Evolutionary conservation across 2,797 vertebrate species (phyloP).

Genomic region (Anableps anableps): DNA sequence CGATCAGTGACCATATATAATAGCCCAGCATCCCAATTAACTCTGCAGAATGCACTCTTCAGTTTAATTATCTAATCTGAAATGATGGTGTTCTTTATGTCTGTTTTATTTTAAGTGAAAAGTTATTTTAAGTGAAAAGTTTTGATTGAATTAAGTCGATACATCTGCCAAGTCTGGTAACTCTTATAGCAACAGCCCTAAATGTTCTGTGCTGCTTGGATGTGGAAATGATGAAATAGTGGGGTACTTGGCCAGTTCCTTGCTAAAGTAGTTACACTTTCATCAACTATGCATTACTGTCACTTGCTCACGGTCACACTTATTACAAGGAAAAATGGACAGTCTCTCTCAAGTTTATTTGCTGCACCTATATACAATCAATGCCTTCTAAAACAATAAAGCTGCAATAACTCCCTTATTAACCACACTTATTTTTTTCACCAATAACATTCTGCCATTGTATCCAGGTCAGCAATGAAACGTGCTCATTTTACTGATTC

Average conservation of each 20-base stretch:
- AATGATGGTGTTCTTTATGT: not conserved
- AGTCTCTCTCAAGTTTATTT: constrained; percentile 18
- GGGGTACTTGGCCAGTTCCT: constrained; percentile 4
- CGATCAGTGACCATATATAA: not conserved
- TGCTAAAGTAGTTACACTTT: constrained; percentile 30
- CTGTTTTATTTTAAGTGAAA: not conserved
- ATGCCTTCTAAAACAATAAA: constrained; percentile 13
- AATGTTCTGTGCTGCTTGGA: not conserved
- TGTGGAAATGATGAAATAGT: constrained; percentile 33
- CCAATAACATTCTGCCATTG: not conserved
- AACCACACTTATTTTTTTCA: not conserved
- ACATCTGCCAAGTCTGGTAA: not conserved
- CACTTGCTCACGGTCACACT: not conserved
- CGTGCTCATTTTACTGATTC: constrained; percentile 37
- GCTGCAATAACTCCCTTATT: not conserved
- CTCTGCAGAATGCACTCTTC: not conserved
- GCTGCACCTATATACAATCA: not conserved
- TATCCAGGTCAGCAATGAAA: constrained; percentile 9
- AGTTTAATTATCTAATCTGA: not conserved
- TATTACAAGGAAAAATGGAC: constrained; percentile 10
- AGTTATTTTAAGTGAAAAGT: not conserved
- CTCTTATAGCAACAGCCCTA: not conserved
- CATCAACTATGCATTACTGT: constrained; percentile 38
- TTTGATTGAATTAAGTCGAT: not conserved
- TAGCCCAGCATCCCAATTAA: not conserved